Evolutionary conservation across 1,140 invertebrate species (phyloP).

Genomic region (Vollenhovia emeryi): DNA sequence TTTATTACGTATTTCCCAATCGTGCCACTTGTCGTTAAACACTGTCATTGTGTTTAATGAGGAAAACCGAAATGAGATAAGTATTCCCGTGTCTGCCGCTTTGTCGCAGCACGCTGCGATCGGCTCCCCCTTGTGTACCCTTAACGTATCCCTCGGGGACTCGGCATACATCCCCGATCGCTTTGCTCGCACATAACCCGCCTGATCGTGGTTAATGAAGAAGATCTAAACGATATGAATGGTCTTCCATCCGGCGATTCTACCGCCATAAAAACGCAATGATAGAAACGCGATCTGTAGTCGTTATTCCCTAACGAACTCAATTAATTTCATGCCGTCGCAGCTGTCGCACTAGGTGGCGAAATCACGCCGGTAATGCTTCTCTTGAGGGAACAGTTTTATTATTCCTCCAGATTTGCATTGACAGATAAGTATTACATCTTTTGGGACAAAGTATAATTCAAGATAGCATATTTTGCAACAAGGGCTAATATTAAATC

Average conservation of each 20-base stretch:
- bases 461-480: not conserved
- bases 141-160: slow-evolving; percentile 65
- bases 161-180: slow-evolving; percentile 41
- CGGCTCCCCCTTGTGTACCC: slow-evolving; percentile 67
- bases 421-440: not conserved
- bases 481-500: not conserved
- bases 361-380: not conserved
- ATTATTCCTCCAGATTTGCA: not conserved
- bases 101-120: slow-evolving; percentile 37
- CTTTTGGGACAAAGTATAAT: not conserved
- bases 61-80: slow-evolving; percentile 72
- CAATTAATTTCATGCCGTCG: slow-evolving; percentile 43
- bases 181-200: slow-evolving; percentile 39
- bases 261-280: slow-evolving; percentile 61
- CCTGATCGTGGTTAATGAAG: slow-evolving; percentile 66
- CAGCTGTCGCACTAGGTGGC: slow-evolving; percentile 26
- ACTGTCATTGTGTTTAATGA: slow-evolving; percentile 73
- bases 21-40: slow-evolving; percentile 61
- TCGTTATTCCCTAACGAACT: slow-evolving; percentile 24
- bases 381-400: not conserved
- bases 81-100: slow-evolving; percentile 57
- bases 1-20: slow-evolving; percentile 48
- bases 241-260: not conserved
- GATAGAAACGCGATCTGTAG: slow-evolving; percentile 49
- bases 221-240: slow-evolving; percentile 70